These are phyloP conservation scores for Esox niger DNA, from an alignment of 2,113 vertebrate species.

Conservation along the genomic window DNA sequence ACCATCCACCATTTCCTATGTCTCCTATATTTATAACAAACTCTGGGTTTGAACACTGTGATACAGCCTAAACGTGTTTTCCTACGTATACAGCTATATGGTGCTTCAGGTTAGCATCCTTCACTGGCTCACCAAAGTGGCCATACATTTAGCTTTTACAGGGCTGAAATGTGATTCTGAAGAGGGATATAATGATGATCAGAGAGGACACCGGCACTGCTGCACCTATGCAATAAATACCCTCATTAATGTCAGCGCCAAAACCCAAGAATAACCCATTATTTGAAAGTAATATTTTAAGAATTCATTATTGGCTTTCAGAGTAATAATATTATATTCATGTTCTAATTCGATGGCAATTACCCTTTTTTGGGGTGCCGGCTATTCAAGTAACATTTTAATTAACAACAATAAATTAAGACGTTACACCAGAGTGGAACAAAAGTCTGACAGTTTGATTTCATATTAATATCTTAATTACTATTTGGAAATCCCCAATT, in stretches of 20 bases:
- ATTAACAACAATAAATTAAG: slow-evolving; percentile 56
- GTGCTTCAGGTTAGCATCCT: slow-evolving; percentile 50
- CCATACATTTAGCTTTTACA: slow-evolving; percentile 57
- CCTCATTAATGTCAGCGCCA: slow-evolving; percentile 50
- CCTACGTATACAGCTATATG: slow-evolving; percentile 36
- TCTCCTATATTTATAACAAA: slow-evolving; percentile 58
- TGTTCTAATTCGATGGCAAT: slow-evolving; percentile 54
- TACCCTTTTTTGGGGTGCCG: slow-evolving; percentile 32
- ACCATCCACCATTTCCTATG: slow-evolving; percentile 49
- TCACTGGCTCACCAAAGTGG: slow-evolving; percentile 56
- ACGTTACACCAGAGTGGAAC: slow-evolving; percentile 42
- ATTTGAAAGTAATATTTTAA: slow-evolving; percentile 45
- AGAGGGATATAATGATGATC: slow-evolving; percentile 60
- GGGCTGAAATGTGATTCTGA: slow-evolving; percentile 32
- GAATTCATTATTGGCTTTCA: slow-evolving; percentile 42
- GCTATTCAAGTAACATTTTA: slow-evolving; percentile 52
- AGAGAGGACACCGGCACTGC: slow-evolving; percentile 46
- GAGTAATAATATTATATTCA: slow-evolving; percentile 46
- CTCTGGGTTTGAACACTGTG: slow-evolving; percentile 45
- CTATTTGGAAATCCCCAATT: slow-evolving; percentile 67
- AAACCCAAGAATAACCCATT: slow-evolving; percentile 35
- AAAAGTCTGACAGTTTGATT: slow-evolving; percentile 69
- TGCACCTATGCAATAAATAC: slow-evolving; percentile 40
- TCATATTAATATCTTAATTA: slow-evolving; percentile 73
- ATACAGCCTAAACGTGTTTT: slow-evolving; percentile 35